These are phyloP conservation scores for Tolypeutes matacus DNA, from an alignment of 2,797 vertebrate genomes.

Conservation along the genomic window DNA sequence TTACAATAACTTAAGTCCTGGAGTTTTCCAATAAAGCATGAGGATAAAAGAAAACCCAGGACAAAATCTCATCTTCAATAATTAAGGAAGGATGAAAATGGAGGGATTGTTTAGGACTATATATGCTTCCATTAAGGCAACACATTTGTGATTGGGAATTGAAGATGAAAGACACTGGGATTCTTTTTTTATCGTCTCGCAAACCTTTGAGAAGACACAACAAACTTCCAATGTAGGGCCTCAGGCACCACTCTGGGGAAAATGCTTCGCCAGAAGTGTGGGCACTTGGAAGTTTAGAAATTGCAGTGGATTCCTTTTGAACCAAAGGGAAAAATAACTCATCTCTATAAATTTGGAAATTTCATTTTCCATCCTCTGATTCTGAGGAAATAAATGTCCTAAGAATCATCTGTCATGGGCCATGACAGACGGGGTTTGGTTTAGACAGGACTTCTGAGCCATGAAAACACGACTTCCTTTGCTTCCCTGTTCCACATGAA, in stretches of 20 bases:
- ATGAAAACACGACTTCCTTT: neutral
- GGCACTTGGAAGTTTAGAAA: neutral
- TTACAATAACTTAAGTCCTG: conserved; percentile 64
- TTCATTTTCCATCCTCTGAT: neutral
- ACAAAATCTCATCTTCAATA: conserved; percentile 34
- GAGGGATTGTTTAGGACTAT: neutral
- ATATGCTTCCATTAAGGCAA: neutral
- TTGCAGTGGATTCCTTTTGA: neutral
- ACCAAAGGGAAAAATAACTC: neutral
- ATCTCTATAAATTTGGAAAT: conserved; percentile 38
- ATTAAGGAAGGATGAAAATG: neutral
- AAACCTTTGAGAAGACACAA: conserved; percentile 28
- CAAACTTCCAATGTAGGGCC: neutral
- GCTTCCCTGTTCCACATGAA: neutral
- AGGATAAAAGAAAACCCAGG: conserved; percentile 13
- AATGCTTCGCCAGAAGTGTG: neutral
- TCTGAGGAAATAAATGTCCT: neutral
- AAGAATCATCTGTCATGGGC: neutral
- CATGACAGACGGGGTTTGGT: neutral
- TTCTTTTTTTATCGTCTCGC: neutral
- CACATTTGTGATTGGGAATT: neutral
- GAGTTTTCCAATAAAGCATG: neutral
- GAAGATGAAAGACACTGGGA: neutral
- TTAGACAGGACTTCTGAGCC: neutral
- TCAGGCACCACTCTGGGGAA: neutral